Evolutionary conservation across 2,888 invertebrate genomes (phyloP), one percentile per base, ranked within the genome.

Genomic region (Metopia argyrocephala): DNA sequence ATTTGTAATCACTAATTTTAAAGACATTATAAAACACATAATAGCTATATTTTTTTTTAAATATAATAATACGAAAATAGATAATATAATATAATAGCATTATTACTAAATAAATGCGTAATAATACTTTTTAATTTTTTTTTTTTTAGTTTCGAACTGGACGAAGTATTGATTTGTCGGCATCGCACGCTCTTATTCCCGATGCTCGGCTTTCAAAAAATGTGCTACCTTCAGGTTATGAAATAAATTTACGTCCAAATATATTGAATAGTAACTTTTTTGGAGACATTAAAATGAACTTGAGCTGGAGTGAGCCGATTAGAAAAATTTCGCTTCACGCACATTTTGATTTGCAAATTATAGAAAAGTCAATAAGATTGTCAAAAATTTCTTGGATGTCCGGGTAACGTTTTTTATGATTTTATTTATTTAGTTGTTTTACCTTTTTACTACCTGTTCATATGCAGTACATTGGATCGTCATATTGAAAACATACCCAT

Each of bases 81-180:
- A n/a, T n/a, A n/a, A n/a, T n/a, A n/a, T n/a, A n/a, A n/a, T n/a
- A n/a, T n/a, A n/a, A n/a, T n/a, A n/a, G n/a, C n/a, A n/a, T n/a
- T n/a, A n/a, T n/a, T n/a, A n/a, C n/a, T n/a, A 48, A n/a, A 48
- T 18, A 18, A 48, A 48, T 20, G n/a, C n/a, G n/a, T 38, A 15
- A 38, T 12, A 38, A 6, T 25, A 18, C 56, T 56, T 62, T 25
- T 50, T 54, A 50, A 68, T 18, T 28, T 50, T 38, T n/a, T 38
- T 38, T 21, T 56, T 81, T 83, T 59, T 23, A 89, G 89, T 68
- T 76, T 45, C 91, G 91, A 82, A 88, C 91, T 0, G 90, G 92
- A 74, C 90, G 93, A 64, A 95, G 95, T 86, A 94, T 95, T 81
- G 95, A 95, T 86, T 89, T 95, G 66, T 94, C 94, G 84, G 94